Evolutionary conservation across 2,797 vertebrate genomes (phyloP).

Genomic region (Threskiornis aethiopicus): DNA sequence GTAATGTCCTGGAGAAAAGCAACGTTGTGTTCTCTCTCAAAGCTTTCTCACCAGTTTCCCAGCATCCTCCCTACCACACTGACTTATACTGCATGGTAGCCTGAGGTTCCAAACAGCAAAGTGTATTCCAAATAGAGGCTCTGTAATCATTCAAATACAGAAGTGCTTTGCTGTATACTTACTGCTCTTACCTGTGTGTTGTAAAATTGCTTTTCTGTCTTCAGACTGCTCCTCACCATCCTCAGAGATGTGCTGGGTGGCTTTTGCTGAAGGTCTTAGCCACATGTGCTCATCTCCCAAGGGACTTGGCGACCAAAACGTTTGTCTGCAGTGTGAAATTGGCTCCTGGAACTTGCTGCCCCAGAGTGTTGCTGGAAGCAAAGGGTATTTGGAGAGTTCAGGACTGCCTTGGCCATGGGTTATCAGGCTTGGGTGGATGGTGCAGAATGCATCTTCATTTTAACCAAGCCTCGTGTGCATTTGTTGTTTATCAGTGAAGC

Average conservation of each 20-base stretch:
- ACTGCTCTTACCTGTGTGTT: neutral
- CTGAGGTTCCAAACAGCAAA: neutral
- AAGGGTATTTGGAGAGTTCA: neutral
- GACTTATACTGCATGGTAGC: neutral
- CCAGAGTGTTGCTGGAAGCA: neutral
- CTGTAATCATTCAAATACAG: neutral
- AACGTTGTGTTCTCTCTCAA: neutral
- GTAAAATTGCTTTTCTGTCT: neutral
- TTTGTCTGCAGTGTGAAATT: neutral
- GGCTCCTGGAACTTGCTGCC: neutral
- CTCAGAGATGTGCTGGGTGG: neutral
- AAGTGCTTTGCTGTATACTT: neutral
- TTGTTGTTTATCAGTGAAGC: neutral
- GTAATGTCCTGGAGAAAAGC: neutral
- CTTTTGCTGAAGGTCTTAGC: neutral
- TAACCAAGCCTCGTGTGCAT: neutral
- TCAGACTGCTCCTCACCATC: neutral
- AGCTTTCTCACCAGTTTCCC: neutral
- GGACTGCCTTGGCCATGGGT: neutral
- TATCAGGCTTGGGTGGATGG: neutral
- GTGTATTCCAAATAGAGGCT: neutral
- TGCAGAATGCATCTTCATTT: neutral
- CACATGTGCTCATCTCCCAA: neutral
- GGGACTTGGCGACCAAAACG: neutral
- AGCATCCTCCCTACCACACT: neutral